Base-by-base conservation (phyloP, 2,888 invertebrate genomes). In the Monoplex corrugatus region DNA sequence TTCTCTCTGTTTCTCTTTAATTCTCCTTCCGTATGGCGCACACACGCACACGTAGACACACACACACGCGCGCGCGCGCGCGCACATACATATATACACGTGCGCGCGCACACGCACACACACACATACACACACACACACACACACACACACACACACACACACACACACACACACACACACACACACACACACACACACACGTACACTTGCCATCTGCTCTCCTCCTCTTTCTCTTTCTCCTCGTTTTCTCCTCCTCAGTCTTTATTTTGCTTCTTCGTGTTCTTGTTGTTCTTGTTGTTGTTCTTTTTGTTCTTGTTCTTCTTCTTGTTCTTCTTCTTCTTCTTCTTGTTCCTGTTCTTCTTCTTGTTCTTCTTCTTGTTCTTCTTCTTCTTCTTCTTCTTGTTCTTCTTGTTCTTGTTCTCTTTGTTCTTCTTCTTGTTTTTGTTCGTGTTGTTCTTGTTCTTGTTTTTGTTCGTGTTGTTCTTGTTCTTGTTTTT, bases 371-470 rank as follows among this genome's bases (percentile, higher is more conserved):
- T 57, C 78, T 83, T 40, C 57, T 44, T 83, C 40, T 68, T 50
- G 50, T 50, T 35, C 16, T 35, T 35, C 1, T 23, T 72, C 0
- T 72, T 23, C 2, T 23, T 72, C 72, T 38, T 35, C 10, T 32
- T 32, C 19, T n/a, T 43, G 6, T 35, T 63, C 3, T 43, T 63
- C 28, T 43, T 40, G n/a, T 57, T 40, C 1, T 50, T 82, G 8
- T 35, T 28, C 38, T n/a, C n/a, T n/a, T 38, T 88, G 8, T 88
- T 45, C 44, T 57, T 82, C 82, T 88, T 35, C 43, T 19, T 75
- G 72, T 75, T 75, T 72, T n/a, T 40, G 2, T 28, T 35, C 43
- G 16, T 40, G 28, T 40, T 0, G 19, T 35, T 35, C 32, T 32
- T n/a, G n/a, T 32, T 32, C 19, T 80, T 13, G 19, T 23, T 28